Evolutionary conservation across 2,888 invertebrate genomes (phyloP).

Genomic region (Tyria jacobaeae): DNA sequence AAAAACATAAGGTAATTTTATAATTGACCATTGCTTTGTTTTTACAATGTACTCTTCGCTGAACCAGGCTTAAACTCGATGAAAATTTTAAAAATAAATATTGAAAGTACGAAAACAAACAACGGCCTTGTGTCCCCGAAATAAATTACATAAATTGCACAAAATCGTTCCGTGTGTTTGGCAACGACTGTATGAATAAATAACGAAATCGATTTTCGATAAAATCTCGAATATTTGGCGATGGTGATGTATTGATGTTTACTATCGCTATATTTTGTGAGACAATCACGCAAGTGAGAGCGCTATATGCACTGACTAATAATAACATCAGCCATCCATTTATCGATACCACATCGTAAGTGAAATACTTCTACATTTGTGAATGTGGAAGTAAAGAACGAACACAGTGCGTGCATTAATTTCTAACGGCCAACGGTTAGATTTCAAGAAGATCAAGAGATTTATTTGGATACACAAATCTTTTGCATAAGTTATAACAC

Average conservation of each 20-base stretch:
- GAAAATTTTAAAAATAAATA: conserved; percentile 61
- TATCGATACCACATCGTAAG: background rate
- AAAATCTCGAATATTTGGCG: conserved; percentile 28
- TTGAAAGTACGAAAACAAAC: conserved; percentile 51
- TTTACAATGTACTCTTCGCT: conserved; percentile 44
- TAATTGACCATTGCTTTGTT: conserved; percentile 56
- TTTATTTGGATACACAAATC: no score
- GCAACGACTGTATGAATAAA: conserved; percentile 44
- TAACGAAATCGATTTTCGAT: conserved; percentile 34
- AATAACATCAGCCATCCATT: background rate
- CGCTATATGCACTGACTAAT: background rate
- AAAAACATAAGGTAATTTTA: conserved; percentile 54
- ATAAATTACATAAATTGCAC: conserved; percentile 55
- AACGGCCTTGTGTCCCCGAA: conserved; percentile 41
- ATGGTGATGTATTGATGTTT: conserved; percentile 15
- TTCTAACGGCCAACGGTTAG: no score
- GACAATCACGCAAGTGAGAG: background rate
- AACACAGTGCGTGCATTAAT: no score
- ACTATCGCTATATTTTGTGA: conserved; percentile 14
- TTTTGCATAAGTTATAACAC: no score
- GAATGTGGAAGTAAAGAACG: no score
- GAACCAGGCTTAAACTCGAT: conserved; percentile 30
- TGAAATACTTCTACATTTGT: no score
- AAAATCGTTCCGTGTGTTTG: conserved; percentile 51
- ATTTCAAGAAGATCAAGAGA: no score